Conservation (phyloP, 2,797 vertebrate genomes). For the Leptoclinus maculatus region DNA sequence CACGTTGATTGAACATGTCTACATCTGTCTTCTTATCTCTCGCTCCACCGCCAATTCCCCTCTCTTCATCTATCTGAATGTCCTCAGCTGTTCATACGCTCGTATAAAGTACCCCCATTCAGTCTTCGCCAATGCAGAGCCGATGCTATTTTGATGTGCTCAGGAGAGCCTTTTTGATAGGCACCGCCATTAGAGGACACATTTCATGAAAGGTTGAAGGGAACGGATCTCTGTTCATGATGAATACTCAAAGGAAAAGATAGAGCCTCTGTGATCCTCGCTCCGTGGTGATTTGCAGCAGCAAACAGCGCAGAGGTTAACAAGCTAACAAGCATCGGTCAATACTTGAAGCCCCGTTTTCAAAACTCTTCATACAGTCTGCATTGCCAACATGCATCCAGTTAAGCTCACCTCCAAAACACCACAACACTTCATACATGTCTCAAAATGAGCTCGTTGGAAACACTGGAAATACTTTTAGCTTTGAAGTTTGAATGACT, state of each 20-base stretch:
- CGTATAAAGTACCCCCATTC: slow-evolving; percentile 41
- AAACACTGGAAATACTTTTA: too few relatives aligned
- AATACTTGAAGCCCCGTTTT: too few relatives aligned
- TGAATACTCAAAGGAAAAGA: neutral
- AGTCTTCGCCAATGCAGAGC: slow-evolving; percentile 9
- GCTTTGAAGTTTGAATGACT: too few relatives aligned
- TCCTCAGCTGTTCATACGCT: slow-evolving; percentile 46
- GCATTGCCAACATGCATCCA: too few relatives aligned
- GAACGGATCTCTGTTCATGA: neutral
- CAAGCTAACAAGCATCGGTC: too few relatives aligned
- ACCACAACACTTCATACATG: too few relatives aligned
- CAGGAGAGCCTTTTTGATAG: slow-evolving; percentile 56
- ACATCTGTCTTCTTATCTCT: slow-evolving; percentile 57
- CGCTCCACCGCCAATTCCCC: slow-evolving; percentile 16
- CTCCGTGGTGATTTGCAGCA: neutral
- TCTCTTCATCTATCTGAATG: slow-evolving; percentile 44
- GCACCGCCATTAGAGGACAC: slow-evolving; percentile 5
- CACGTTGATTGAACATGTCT: slow-evolving; percentile 55
- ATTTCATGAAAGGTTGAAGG: slow-evolving; percentile 29
- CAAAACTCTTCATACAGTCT: too few relatives aligned
- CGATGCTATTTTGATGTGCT: slow-evolving; percentile 39
- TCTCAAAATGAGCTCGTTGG: too few relatives aligned
- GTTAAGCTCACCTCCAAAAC: too few relatives aligned
- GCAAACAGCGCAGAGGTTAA: neutral
- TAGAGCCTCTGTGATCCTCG: neutral